Conservation (phyloP, 2,797 vertebrate species). For the Gambelia wislizenii region DNA sequence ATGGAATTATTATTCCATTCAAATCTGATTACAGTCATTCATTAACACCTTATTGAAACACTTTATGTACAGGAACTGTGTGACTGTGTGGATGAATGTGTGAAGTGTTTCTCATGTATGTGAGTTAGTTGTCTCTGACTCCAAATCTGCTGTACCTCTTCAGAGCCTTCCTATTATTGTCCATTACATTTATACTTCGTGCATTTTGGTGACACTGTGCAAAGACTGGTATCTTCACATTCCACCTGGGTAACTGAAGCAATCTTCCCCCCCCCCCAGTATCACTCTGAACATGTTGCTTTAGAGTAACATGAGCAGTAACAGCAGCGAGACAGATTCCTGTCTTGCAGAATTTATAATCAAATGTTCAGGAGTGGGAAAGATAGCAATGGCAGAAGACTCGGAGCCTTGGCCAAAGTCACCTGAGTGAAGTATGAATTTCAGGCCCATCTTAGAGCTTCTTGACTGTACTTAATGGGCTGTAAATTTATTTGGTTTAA, state of each 20-base stretch:
- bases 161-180: background rate
- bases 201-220: background rate
- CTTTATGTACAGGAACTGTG: background rate
- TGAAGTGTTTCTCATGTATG: too few relatives aligned
- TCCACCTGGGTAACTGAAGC: background rate
- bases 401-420: background rate
- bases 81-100: too few relatives aligned
- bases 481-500: background rate
- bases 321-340: background rate
- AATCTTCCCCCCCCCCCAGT: background rate
- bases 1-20: too few relatives aligned
- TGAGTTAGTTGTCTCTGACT: background rate
- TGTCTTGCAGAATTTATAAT: background rate
- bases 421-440: background rate
- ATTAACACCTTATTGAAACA: background rate
- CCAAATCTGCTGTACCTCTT: background rate
- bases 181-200: background rate
- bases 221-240: background rate
- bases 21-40: background rate
- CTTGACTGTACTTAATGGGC: background rate
- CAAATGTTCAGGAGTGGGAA: too few relatives aligned
- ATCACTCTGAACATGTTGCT: background rate
- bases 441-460: constrained; percentile 6
- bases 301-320: background rate
- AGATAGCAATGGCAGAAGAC: background rate